Evolutionary conservation across 2,888 invertebrate species (phyloP), one percentile per base, ranked within the genome.

Genomic region (Andrena bucephala): DNA sequence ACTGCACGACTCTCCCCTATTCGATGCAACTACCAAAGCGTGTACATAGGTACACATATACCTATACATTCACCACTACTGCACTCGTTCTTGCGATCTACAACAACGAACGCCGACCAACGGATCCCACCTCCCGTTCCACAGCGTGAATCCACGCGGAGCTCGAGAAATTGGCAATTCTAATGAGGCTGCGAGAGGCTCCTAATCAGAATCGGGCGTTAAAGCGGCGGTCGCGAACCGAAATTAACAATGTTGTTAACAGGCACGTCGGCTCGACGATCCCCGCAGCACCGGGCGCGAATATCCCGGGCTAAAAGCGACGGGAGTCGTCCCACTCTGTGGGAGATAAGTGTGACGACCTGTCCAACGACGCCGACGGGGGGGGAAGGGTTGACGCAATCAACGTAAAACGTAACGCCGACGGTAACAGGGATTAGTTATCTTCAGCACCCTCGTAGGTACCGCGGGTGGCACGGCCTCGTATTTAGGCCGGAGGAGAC

Each of bases 341-440:
- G 87, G 88, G 91, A 94, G 94, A 94, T 94, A 94, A 94, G 93
- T 93, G 93, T 92, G 93, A 94, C 92, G 93, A 93, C 92, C 93
- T 93, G 93, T 93, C 93, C 93, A 93, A 93, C 91, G 93, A 92
- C 91, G 84, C 83, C 77, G 2, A 20, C 0, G 27, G 27, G 77
- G 85, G 89, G 89, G 90, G 90, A 93, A 93, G 93, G 93, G 93
- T 93, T 93, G 92, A 93, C 92, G 93, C 93, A 93, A 94, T 94
- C 93, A 94, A 93, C 93, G 93, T 93, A 93, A 93, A 94, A 93
- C 93, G 93, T 93, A 92, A 93, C 92, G 92, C 83, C 93, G 91
- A 91, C 93, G 92, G 92, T 93, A 91, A 93, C 93, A 89, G 92
- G 93, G 93, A 94, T 94, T 93, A 93, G 94, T 94, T 94, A 94